Evolutionary conservation across 2,797 vertebrate species (phyloP).

Genomic region (Mormyrops attenuatus): DNA sequence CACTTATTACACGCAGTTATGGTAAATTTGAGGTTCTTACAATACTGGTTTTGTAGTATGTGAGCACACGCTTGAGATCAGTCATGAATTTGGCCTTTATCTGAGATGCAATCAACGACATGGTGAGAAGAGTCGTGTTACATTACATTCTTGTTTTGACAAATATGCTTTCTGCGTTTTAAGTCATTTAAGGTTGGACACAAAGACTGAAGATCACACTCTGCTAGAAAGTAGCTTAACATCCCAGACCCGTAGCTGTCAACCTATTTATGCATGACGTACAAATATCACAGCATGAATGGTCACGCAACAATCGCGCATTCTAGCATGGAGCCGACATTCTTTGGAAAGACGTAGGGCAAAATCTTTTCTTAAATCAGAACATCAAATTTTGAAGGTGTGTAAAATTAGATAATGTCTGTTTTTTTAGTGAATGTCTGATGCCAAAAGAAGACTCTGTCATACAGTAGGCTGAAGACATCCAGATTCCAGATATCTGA

Average conservation of each 20-base stretch:
- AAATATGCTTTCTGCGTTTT: not conserved
- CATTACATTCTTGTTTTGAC: not conserved
- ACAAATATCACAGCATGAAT: not conserved
- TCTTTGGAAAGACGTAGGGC: not conserved
- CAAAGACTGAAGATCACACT: not conserved
- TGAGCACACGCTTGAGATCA: not conserved
- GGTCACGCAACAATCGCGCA: not conserved
- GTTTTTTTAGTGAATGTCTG: not conserved
- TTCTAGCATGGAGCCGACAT: not conserved
- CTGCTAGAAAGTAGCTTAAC: not conserved
- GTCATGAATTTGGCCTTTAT: not conserved
- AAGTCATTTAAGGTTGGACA: not conserved
- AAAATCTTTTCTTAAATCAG: not conserved
- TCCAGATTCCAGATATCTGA: not conserved
- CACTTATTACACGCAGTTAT: not conserved
- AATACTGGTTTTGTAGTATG: not conserved
- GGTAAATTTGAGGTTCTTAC: not conserved
- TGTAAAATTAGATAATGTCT: not conserved
- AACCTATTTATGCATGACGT: not conserved
- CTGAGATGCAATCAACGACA: not conserved
- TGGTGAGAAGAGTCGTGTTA: not conserved
- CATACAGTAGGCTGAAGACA: not conserved
- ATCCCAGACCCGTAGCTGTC: not conserved
- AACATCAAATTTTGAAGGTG: not conserved
- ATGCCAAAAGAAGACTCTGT: not conserved